phyloP scores from a whole-genome alignment of 2,888 invertebrate genomes.

The Campoplex nolae region DNA sequence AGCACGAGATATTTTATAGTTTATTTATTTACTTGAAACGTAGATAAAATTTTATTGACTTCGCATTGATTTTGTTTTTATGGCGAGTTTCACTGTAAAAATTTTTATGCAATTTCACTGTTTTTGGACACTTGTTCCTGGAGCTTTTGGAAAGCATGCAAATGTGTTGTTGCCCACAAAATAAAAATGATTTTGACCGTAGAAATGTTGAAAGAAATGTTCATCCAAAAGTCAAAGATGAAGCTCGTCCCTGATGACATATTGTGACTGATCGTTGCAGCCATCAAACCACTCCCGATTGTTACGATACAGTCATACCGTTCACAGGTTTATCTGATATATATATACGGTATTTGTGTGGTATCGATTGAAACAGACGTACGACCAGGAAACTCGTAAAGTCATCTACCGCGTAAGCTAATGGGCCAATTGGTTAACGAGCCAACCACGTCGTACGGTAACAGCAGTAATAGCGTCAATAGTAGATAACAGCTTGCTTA shows the following conservation, averaged over 20 bases:
- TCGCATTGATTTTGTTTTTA: no score
- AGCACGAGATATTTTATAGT: no score
- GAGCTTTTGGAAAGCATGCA: no score
- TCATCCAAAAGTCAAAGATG: background rate
- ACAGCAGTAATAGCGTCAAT: constrained; percentile 52
- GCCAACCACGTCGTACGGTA: constrained; percentile 49
- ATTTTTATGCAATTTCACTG: no score
- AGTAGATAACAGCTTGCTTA: constrained; percentile 63
- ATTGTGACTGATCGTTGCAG: background rate
- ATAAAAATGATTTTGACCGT: background rate
- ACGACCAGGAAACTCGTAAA: constrained; percentile 52
- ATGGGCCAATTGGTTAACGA: constrained; percentile 65
- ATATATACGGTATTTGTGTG: constrained; percentile 15
- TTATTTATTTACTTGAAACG: no score
- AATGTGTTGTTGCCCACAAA: background rate
- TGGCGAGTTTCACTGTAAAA: no score
- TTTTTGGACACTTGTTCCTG: no score
- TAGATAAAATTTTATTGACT: no score
- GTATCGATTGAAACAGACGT: constrained; percentile 48
- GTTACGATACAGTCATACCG: background rate
- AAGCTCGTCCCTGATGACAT: background rate
- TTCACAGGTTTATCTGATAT: background rate
- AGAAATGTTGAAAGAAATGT: background rate
- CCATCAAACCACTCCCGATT: background rate
- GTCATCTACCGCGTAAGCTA: constrained; percentile 50